Percentiles rank a stretch among this genome's conserved stretches.
Conservation (phyloP, 2,888 invertebrate species). For the Palloptera scutellata region DNA sequence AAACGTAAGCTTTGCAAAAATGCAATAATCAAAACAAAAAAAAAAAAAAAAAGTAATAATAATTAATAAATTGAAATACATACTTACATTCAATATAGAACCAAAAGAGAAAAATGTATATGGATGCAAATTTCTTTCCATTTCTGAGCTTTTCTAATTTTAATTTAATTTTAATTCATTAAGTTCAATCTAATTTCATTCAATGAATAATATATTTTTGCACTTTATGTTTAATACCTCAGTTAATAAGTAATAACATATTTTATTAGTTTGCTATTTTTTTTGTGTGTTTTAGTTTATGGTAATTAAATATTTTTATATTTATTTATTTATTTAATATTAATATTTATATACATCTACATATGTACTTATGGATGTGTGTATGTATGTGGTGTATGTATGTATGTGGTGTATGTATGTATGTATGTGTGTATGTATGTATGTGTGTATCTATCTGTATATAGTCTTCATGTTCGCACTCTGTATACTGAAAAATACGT, state of each 20-base stretch:
- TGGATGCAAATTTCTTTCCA: constrained; percentile 9
- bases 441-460: neutral
- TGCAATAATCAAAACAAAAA: neutral
- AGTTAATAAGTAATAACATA: neutral
- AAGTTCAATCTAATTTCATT: neutral
- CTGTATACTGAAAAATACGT: neutral
- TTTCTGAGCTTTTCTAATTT: constrained; percentile 1
- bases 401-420: neutral
- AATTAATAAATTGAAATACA: neutral
- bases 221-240: neutral
- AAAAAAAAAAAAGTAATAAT: neutral
- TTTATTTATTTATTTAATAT: too few species aligned
- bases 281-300: too few species aligned
- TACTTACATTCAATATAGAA: too few species aligned
- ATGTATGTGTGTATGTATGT: neutral
- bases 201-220: neutral
- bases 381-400: constrained; percentile 4
- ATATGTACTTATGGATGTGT: neutral
- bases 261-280: neutral
- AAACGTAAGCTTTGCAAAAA: constrained; percentile 44
- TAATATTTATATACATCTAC: too few species aligned
- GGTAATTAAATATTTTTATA: too few species aligned
- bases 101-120: too few species aligned
- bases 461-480: neutral
- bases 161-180: neutral